Conservation (phyloP, 2,113 vertebrate genomes). For the Brevimyrus niger region DNA sequence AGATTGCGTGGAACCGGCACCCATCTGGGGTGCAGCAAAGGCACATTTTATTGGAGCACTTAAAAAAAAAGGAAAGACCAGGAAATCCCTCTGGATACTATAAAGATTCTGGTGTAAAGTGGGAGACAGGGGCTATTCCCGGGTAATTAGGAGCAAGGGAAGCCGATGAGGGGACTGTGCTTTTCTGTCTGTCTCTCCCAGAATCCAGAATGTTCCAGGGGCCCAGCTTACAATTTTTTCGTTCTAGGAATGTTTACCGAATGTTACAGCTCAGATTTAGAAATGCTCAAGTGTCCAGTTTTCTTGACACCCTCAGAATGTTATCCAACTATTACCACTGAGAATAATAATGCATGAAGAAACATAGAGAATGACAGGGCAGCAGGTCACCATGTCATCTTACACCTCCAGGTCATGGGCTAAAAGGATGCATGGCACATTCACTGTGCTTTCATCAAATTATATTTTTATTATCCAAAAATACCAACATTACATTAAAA, state of each 20-base stretch:
- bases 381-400: neutral
- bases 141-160: slow-evolving; percentile 47
- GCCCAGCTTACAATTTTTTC: neutral
- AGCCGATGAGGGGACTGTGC: neutral
- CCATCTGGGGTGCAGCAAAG: slow-evolving; percentile 39
- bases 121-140: slow-evolving; percentile 41
- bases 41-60: slow-evolving; percentile 41
- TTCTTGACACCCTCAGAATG: neutral
- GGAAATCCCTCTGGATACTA: slow-evolving; percentile 42
- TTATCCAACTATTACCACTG: neutral
- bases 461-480: neutral
- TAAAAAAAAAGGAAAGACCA: slow-evolving; percentile 28
- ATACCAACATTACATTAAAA: neutral
- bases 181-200: slow-evolving; percentile 19
- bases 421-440: no score
- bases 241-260: neutral
- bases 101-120: slow-evolving; percentile 46
- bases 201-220: neutral
- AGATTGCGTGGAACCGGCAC: slow-evolving; percentile 33
- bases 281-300: neutral
- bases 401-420: neutral
- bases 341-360: neutral
- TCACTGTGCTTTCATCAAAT: neutral
- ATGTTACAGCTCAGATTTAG: neutral
- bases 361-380: neutral